phyloP scores from a whole-genome alignment of 1,140 invertebrate genomes.

The Delia radicum region DNA sequence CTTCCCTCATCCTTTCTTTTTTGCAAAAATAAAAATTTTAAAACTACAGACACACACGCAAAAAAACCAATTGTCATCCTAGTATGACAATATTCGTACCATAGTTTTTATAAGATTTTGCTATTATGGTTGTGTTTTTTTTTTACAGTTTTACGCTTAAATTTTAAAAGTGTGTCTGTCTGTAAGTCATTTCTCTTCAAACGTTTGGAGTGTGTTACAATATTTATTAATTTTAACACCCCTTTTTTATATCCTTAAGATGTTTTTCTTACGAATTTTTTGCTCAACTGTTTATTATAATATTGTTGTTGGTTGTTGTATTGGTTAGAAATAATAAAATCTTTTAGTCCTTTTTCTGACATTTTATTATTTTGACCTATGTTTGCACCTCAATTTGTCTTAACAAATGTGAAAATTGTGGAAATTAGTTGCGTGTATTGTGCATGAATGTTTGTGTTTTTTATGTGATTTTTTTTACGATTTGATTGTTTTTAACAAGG shows the following conservation, averaged over 20 bases:
- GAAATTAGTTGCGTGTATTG: slow-evolving; percentile 45
- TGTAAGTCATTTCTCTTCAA: not conserved
- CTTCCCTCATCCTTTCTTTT: not conserved
- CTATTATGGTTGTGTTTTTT: not conserved
- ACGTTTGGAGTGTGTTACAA: not conserved
- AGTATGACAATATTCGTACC: too few species aligned
- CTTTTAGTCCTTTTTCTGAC: slow-evolving; percentile 9
- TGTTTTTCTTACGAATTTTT: not conserved
- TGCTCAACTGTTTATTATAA: not conserved
- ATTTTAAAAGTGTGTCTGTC: not conserved
- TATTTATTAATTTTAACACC: not conserved
- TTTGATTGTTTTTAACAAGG: not conserved
- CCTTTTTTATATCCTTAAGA: not conserved
- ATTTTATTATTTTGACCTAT: slow-evolving; percentile 55
- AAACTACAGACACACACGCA: not conserved
- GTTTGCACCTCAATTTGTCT: slow-evolving; percentile 56
- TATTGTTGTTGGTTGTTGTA: not conserved
- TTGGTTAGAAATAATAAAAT: not conserved
- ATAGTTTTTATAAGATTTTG: not conserved
- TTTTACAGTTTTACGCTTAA: slow-evolving; percentile 3
- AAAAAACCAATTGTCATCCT: not conserved
- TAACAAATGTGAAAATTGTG: slow-evolving; percentile 56
- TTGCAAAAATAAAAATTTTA: not conserved
- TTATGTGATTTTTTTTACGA: not conserved
- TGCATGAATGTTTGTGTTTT: not conserved